These are phyloP conservation scores for Chrysemys picta DNA, from an alignment of 2,113 vertebrate species.

Conservation along the genomic window DNA sequence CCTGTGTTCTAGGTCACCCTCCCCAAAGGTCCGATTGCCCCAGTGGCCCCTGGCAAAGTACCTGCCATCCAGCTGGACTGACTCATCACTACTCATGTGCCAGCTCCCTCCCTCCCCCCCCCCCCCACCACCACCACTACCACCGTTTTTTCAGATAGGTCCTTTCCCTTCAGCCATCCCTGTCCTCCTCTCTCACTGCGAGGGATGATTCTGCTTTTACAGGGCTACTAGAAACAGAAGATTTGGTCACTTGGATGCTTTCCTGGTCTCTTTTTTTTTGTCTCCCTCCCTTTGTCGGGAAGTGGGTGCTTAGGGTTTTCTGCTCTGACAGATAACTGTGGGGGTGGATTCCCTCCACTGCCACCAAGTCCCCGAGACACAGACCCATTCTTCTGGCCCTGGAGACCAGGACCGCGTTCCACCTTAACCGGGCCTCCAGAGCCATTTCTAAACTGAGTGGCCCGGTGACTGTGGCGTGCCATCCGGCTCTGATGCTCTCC, in stretches of 20 bases:
- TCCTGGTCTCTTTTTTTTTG: background rate
- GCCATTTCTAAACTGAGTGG: background rate
- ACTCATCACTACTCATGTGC: background rate
- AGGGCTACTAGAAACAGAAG: background rate
- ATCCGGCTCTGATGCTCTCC: background rate
- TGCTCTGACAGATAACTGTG: background rate
- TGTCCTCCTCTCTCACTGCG: background rate
- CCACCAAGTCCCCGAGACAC: background rate
- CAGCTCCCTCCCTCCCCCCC: too few relatives aligned
- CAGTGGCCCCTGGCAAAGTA: background rate
- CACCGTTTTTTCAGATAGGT: background rate
- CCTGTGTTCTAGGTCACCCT: too few relatives aligned
- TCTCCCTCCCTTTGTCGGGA: background rate
- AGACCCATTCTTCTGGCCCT: background rate
- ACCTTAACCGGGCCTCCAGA: background rate
- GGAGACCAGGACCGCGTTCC: background rate
- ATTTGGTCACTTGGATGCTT: background rate
- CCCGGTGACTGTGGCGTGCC: background rate
- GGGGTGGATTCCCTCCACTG: background rate
- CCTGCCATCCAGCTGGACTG: background rate
- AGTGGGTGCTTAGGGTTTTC: background rate
- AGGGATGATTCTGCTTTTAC: background rate
- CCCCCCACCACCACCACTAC: fast-evolving
- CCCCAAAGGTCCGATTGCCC: background rate
- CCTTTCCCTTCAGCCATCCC: background rate